Percentiles rank a stretch among this genome's conserved stretches.
phyloP scores from a whole-genome alignment of 2,113 vertebrate genomes.

The Brienomyrus longianalis region DNA sequence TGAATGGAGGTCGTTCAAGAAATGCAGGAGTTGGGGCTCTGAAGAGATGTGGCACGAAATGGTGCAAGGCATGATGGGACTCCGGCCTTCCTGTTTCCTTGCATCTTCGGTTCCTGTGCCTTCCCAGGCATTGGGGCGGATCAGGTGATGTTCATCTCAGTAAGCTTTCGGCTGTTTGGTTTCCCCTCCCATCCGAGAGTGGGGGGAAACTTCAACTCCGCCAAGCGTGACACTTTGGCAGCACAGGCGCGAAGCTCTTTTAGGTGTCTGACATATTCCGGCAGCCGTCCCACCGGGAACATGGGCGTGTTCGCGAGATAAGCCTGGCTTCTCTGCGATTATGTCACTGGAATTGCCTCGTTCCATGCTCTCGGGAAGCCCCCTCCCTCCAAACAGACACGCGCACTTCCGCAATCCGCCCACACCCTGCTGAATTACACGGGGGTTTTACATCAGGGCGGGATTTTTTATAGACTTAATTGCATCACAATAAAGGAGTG shows the following conservation, averaged over 20 bases:
- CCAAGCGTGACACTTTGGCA: constrained; percentile 44
- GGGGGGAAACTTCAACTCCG: constrained; percentile 32
- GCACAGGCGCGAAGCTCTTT: constrained; percentile 44
- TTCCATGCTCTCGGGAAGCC: constrained; percentile 14
- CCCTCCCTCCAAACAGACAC: neutral
- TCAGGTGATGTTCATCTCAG: neutral
- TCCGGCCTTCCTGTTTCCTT: neutral
- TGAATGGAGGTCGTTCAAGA: neutral
- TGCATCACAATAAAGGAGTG: constrained; percentile 32
- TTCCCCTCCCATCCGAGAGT: neutral
- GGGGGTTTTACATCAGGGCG: neutral
- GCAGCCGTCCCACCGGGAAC: constrained; percentile 40
- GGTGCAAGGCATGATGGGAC: neutral
- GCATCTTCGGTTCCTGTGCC: neutral
- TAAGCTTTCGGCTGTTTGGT: constrained; percentile 15
- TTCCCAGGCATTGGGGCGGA: neutral
- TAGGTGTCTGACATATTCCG: constrained; percentile 38
- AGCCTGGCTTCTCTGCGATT: constrained; percentile 46
- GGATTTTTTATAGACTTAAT: constrained; percentile 31
- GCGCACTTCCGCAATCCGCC: constrained; percentile 7
- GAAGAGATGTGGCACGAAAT: neutral
- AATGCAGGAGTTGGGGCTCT: neutral
- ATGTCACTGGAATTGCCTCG: constrained; percentile 37
- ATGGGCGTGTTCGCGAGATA: constrained; percentile 41
- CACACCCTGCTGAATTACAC: constrained; percentile 15